Conservation (phyloP, 2,888 invertebrate genomes). For the Trisateles emortualis region DNA sequence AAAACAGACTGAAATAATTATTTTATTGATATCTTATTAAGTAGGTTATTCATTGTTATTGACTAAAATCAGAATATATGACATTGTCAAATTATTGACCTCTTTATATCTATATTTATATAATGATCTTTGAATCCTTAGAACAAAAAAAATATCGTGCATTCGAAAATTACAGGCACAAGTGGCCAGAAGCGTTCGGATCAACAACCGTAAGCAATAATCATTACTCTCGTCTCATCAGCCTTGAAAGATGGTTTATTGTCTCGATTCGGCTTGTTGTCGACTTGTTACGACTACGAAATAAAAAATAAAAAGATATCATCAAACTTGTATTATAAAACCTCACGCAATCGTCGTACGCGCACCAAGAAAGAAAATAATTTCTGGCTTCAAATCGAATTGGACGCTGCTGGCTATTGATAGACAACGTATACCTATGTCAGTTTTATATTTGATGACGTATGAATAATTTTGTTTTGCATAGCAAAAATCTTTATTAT, state of each 20-base stretch:
- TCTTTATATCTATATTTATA: no score
- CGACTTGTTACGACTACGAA: conserved; percentile 78
- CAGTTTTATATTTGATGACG: neutral
- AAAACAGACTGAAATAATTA: no score
- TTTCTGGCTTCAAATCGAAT: conserved; percentile 58
- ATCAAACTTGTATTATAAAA: conserved; percentile 79
- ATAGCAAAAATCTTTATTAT: no score
- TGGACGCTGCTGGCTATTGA: conserved; percentile 32
- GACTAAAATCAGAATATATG: no score
- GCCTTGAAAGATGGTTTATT: conserved; percentile 82
- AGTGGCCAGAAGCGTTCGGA: conserved; percentile 69
- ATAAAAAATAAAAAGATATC: conserved; percentile 75
- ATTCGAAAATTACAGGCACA: conserved; percentile 63
- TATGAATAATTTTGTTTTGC: no score
- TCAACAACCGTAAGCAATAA: conserved; percentile 81
- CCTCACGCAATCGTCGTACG: conserved; percentile 70
- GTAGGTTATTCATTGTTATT: no score
- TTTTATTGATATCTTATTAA: no score
- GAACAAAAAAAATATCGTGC: conserved; percentile 36
- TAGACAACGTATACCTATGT: conserved; percentile 1
- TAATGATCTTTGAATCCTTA: neutral
- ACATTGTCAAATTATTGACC: no score
- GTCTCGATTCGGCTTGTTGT: conserved; percentile 83
- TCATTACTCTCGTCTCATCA: conserved; percentile 82
- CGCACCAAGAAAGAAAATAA: conserved; percentile 63